Base-by-base conservation (phyloP, 2,888 invertebrate genomes). In the Oxyscelio sp. region DNA sequence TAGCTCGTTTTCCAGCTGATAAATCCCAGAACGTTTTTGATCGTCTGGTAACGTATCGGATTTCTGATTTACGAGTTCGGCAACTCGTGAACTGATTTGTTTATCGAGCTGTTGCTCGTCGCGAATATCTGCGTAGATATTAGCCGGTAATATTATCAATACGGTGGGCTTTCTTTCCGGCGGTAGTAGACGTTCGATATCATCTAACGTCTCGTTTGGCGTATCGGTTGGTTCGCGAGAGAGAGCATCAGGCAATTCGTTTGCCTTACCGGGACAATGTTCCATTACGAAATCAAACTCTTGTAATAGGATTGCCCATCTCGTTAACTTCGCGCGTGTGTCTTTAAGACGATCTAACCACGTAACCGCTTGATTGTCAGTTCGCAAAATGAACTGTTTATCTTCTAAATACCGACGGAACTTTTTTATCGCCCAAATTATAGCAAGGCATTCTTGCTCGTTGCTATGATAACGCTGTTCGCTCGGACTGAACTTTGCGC, bases 401-500 rank as follows among this genome's bases (percentile, higher is more conserved):
- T 84, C 80, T n/a, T 85, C 78, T 0, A 87, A 24, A 22, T 71
- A 82, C 0, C 65, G 65, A 2, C 77, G 52, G 22, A 70, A 85
- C 1, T 65, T 58, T n/a, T 68, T 71, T 0, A 87, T 21, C 0
- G 77, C 79, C 83, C 83, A 83, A 0, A 78, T 38, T 0, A 82
- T 31, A 0, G 86, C 82, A 1, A 63, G 31, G 11, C 65, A 66
- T 19, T 66, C 52, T 9, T 66, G 50, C 11, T 66, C 52, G 34
- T 86, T 85, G 68, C 68, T 54, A 27, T 84, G 86, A 45, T 88
- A 87, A 0, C 71, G 17, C 0, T 45, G 24, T 19, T 87, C 81
- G 0, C 74, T 48, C 0, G 70, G 45, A 1, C 43, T 65, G 24
- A 87, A 85, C 17, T 87, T 85, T 0, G 87, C 82, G n/a, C 88